These are phyloP conservation scores for Siniperca obscura DNA, from an alignment of 2,797 vertebrate genomes.

Conservation along the genomic window DNA sequence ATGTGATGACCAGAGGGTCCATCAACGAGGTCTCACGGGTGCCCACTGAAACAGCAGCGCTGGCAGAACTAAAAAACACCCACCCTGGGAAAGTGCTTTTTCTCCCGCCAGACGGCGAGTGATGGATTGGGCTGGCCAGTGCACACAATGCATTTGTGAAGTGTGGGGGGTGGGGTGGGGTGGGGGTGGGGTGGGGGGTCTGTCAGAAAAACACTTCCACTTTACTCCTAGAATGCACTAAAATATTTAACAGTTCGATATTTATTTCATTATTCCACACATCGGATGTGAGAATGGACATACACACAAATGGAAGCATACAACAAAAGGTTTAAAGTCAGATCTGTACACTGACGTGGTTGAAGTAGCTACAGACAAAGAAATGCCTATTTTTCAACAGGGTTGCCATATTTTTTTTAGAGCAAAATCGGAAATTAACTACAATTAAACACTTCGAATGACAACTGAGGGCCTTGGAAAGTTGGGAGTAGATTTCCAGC, in stretches of 20 bases:
- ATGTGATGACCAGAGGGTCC: constrained; percentile 86
- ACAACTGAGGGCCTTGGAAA: constrained; percentile 51
- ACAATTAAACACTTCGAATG: constrained; percentile 56
- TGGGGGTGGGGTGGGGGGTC: too few relatives aligned
- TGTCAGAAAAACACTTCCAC: constrained; percentile 86
- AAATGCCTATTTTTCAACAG: constrained; percentile 45
- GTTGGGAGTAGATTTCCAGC: constrained; percentile 50
- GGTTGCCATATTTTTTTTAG: constrained; percentile 2
- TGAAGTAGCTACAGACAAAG: constrained; percentile 39
- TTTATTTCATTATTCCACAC: constrained; percentile 83
- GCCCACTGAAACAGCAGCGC: constrained; percentile 82
- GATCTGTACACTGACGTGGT: constrained; percentile 14
- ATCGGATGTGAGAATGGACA: constrained; percentile 77
- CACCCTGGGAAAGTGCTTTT: constrained; percentile 87
- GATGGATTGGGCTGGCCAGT: constrained; percentile 83
- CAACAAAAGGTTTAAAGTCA: constrained; percentile 73
- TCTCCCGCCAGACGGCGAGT: constrained; percentile 81
- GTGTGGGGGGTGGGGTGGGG: not conserved
- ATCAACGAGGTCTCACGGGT: constrained; percentile 86
- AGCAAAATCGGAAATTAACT: constrained; percentile 47
- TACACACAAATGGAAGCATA: constrained; percentile 65
- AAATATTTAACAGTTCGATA: constrained; percentile 84
- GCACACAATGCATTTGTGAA: constrained; percentile 86
- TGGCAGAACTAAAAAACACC: constrained; percentile 85
- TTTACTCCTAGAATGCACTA: constrained; percentile 84